Conservation (phyloP, 2,888 invertebrate genomes). For the Orchesellides sinensis region DNA sequence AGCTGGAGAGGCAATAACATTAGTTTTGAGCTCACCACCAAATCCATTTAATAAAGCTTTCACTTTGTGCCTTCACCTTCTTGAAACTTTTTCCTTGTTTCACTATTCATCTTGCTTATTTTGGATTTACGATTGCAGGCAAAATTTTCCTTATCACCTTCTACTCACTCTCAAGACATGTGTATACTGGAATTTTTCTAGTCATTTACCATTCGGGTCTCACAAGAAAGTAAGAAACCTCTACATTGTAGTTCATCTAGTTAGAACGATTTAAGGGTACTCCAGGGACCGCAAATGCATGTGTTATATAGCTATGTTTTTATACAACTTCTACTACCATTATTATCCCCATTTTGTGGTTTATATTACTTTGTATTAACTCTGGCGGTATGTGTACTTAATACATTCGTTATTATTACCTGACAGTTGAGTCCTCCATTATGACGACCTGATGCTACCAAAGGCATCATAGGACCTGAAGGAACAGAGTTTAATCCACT, state of each 20-base stretch:
- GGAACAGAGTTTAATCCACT: slow-evolving; percentile 46
- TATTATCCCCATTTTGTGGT: too few species aligned
- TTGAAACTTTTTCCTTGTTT: slow-evolving; percentile 24
- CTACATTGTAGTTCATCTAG: too few species aligned
- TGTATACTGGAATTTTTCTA: too few species aligned
- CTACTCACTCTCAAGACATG: neutral
- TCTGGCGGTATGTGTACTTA: too few species aligned
- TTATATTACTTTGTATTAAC: too few species aligned
- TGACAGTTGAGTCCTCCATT: slow-evolving; percentile 60
- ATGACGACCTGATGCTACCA: slow-evolving; percentile 40
- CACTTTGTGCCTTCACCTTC: neutral
- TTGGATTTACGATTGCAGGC: slow-evolving; percentile 7
- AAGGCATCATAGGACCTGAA: slow-evolving; percentile 47
- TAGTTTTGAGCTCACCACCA: neutral
- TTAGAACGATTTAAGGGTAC: too few species aligned
- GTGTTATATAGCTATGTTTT: too few species aligned
- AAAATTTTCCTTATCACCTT: too few species aligned
- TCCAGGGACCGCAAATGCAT: too few species aligned
- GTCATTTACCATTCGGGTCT: too few species aligned
- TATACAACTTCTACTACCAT: too few species aligned
- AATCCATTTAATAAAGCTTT: neutral
- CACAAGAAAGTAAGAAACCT: too few species aligned
- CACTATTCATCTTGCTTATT: slow-evolving; percentile 30
- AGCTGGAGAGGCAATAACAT: neutral
- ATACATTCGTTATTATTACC: slow-evolving; percentile 31